Base-by-base conservation (phyloP, 2,797 vertebrate genomes). In the Sebastes reedi region DNA sequence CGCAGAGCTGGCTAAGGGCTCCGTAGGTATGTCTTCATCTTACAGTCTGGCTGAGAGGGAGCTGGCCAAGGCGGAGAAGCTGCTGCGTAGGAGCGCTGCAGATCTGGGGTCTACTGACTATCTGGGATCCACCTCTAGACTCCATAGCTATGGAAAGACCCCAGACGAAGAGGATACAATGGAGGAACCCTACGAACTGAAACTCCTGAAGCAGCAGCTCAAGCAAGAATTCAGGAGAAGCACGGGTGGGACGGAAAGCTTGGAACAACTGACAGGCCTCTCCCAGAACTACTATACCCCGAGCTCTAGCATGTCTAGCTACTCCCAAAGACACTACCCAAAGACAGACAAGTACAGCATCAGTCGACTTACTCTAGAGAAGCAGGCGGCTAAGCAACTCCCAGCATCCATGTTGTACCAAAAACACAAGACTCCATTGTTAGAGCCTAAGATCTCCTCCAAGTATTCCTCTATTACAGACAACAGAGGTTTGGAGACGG, bases 171-270 rank as follows among this genome's bases (percentile, higher is more conserved):
- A 99, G 79, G 98, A 99, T 73, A 91, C 97, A 8, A 99, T 99
- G 98, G 98, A 99, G 78, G 99, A 99, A 61, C 98, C 99, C 14
- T 99, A 99, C 72, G 99, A 99, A 89, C 93, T 99, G 65, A 99
- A 99, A 90, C 97, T 99, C 77, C 93, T 99, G 46, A 99, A 99
- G 89, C 98, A 99, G 73, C 99, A 99, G 90, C 97, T 99, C 78
- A 99, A 99, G 82, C 99, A 99, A 85, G 99, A 99, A 91, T 99
- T 99, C 88, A 97, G 98, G 73, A 97, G 98, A 92, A 99, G 98
- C 73, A 95, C 97, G 9, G 92, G 94, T 24, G 94, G 95, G 5
- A 93, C 95, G 25, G 98, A 99, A 84, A 97, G 94, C 78, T 92
- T 99, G 72, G 99, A 99, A 77, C 98, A 98, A 73, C 94, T 99